Evolutionary conservation across 2,797 vertebrate species (phyloP), one percentile per base, ranked within the genome.

Genomic region (Selene dorsalis): DNA sequence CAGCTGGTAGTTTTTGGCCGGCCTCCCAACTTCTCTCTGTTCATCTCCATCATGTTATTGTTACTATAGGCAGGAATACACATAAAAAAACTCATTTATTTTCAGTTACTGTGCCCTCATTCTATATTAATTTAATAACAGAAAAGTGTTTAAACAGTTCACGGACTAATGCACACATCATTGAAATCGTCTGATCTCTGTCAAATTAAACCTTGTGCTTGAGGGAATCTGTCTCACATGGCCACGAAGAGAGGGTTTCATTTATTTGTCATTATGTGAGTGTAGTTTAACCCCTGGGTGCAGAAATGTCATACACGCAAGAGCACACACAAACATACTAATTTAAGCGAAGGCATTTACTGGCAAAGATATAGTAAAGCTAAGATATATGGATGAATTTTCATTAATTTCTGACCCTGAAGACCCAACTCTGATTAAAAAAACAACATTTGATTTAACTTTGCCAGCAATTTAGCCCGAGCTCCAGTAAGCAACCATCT

Each of bases 1-100:
- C 74, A 84, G 74, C 64, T 84, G 79, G 41, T 83, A 24, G 57
- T 69, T 84, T 80, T 76, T 82, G 78, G 58, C 61, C 45, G 24
- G 32, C 69, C 48, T 76, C 66, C 73, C 66, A 57, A 26, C 48
- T 50, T 56, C 45, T 80, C 39, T 52, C 1, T 53, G 64, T 24
- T 78, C 56, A 53, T 67, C 39, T 52, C 50, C 16, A 32, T 52
- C n/a, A 6, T 61, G 18, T 50, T 63, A 22, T 45, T 53, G 41
- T 55, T 32, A 38, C 50, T 39, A 4, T 39, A 22, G 43, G 52
- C 24, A 61, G 30, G 70, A 62, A 73, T 18, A 67, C 58, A 39
- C 12, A 50, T 78, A 41, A 55, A 78, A n/a, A 63, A 32, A 55
- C 69, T 75, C 9, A 72, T 76, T 76, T 9, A 4, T 65, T 52